Evolutionary conservation across 92 coral and sea anemone genomes (phyloP).

Genomic region (Epizoanthus fatuus): DNA sequence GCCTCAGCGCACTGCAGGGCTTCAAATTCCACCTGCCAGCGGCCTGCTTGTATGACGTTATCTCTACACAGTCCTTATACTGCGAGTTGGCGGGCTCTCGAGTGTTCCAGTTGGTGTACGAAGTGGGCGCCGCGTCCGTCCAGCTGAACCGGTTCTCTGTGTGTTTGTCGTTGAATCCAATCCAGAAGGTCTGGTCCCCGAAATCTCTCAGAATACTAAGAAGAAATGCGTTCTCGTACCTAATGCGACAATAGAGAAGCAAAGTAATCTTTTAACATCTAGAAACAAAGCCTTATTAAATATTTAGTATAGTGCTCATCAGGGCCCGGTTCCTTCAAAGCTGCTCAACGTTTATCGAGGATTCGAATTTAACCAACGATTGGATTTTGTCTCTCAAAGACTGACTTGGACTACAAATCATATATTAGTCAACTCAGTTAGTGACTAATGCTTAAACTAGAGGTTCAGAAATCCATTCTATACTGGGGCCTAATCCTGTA

Average conservation of each 20-base stretch:
- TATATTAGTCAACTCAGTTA: too few species aligned
- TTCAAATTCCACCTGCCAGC: conserved; percentile 84
- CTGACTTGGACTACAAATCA: too few species aligned
- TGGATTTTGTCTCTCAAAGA: too few species aligned
- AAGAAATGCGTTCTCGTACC: conserved; percentile 94
- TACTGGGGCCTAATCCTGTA: too few species aligned
- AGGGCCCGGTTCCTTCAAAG: too few species aligned
- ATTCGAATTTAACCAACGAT: too few species aligned
- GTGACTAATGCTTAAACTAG: too few species aligned
- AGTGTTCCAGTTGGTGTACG: conserved; percentile 88
- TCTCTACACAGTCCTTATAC: conserved; percentile 75
- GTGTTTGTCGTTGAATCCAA: conserved; percentile 82
- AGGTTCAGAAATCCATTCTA: too few species aligned
- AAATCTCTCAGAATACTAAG: conserved; percentile 50
- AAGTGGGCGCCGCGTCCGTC: conserved; percentile 74
- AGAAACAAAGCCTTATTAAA: too few species aligned
- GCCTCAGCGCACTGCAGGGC: conserved; percentile 59
- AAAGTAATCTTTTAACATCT: neutral
- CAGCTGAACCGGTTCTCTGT: conserved; percentile 68
- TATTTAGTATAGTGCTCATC: too few species aligned
- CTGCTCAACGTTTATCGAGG: too few species aligned
- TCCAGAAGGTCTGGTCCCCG: conserved; percentile 76
- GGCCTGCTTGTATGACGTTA: conserved; percentile 62
- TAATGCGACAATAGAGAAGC: conserved; percentile 8
- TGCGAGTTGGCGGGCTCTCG: conserved; percentile 60